Evolutionary conservation across 2,888 invertebrate species (phyloP).

Genomic region (Ryuthela nishihirai): DNA sequence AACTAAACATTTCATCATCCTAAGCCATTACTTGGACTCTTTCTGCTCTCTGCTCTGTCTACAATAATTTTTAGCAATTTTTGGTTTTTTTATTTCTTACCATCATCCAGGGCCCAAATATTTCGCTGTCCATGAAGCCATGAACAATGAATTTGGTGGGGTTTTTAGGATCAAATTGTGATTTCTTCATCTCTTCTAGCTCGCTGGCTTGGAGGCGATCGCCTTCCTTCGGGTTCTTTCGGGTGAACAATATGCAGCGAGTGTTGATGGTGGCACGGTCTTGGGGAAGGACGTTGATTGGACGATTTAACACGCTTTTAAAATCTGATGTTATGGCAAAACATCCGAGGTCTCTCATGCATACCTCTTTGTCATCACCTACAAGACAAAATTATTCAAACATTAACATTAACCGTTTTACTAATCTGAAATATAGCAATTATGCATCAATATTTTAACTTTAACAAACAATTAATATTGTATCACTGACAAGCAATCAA

Average conservation of each 20-base stretch:
- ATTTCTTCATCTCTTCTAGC: slow-evolving; percentile 16
- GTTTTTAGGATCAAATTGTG: slow-evolving; percentile 24
- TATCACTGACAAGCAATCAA: too few relatives aligned
- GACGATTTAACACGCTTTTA: slow-evolving; percentile 34
- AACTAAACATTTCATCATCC: too few relatives aligned
- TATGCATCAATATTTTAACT: too few relatives aligned
- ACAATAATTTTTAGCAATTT: too few relatives aligned
- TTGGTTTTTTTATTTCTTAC: slow-evolving; percentile 18
- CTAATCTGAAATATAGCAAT: too few relatives aligned
- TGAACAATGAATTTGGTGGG: slow-evolving; percentile 40
- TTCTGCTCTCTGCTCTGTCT: too few relatives aligned
- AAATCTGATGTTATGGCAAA: slow-evolving; percentile 37
- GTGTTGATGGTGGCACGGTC: slow-evolving; percentile 36
- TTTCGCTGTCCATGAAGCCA: slow-evolving; percentile 40
- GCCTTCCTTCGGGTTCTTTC: slow-evolving; percentile 30
- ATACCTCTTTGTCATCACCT: slow-evolving; percentile 32
- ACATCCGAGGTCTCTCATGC: slow-evolving; percentile 37
- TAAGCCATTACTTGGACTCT: too few relatives aligned
- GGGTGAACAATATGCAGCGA: slow-evolving; percentile 36
- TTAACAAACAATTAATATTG: too few relatives aligned
- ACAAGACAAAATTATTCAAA: too few relatives aligned
- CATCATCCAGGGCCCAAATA: slow-evolving; percentile 39
- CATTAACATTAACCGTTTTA: too few relatives aligned
- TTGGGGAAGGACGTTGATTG: slow-evolving; percentile 38
- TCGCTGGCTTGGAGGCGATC: slow-evolving; percentile 24